Percentiles rank a stretch among this genome's conserved stretches.
phyloP scores from a whole-genome alignment of 1,140 invertebrate species.

The Bombus waltoni region DNA sequence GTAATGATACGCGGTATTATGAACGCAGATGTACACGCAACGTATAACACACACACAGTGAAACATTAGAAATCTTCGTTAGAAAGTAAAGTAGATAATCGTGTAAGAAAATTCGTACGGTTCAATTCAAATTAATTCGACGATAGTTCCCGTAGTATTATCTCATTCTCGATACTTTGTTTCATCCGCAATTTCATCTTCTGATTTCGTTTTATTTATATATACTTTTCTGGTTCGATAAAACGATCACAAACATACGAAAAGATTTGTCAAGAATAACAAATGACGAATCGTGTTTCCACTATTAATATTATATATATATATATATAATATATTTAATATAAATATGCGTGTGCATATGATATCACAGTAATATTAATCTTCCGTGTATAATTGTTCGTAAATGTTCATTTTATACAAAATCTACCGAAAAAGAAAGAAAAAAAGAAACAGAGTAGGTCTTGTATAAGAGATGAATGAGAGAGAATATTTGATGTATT shows the following conservation, averaged over 20 bases:
- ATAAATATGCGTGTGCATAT: constrained; percentile 7
- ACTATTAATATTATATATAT: constrained; percentile 29
- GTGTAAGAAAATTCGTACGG: background rate
- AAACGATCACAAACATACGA: too few relatives aligned
- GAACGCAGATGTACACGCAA: background rate
- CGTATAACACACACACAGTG: background rate
- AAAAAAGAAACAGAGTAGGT: background rate
- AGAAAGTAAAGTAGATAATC: background rate
- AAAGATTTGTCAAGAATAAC: background rate
- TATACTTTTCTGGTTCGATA: background rate
- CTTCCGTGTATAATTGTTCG: background rate
- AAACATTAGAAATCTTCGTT: background rate
- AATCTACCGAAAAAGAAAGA: background rate
- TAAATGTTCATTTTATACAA: background rate
- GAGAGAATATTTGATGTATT: background rate
- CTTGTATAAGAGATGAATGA: background rate
- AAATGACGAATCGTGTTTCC: background rate
- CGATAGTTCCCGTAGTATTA: background rate
- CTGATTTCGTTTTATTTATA: background rate
- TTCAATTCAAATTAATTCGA: background rate
- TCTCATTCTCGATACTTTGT: background rate
- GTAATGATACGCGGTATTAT: background rate
- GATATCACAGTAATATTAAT: constrained; percentile 16
- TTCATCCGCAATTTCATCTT: background rate
- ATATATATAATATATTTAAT: background rate